Evolutionary conservation across 2,113 vertebrate species (phyloP).

Genomic region (Myanophis thanlyinensis): DNA sequence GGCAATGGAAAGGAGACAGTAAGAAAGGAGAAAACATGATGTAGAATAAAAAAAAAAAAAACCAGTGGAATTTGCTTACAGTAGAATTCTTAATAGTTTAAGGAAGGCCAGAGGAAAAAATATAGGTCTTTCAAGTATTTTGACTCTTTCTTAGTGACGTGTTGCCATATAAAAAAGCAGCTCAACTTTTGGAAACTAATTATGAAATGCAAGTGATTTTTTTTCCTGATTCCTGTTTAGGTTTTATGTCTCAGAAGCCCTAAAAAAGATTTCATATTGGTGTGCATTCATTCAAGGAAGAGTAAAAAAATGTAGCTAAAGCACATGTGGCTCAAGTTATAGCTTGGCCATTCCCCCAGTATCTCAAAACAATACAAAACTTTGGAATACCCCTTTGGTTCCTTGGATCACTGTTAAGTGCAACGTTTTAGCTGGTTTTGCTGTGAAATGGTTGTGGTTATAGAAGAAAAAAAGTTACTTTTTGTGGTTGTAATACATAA

Average conservation of each 20-base stretch:
- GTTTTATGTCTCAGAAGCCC: background rate
- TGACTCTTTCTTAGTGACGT: background rate
- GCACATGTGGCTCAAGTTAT: background rate
- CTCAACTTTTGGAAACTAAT: background rate
- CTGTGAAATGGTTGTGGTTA: conserved; percentile 15
- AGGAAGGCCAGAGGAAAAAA: background rate
- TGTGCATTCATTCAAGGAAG: background rate
- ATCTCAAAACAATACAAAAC: background rate
- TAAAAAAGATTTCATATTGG: background rate
- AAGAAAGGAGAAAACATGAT: background rate
- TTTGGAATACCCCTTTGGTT: background rate
- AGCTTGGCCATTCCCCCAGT: background rate
- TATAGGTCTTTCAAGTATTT: background rate
- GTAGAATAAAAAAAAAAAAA: background rate
- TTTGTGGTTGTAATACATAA: conserved; percentile 19
- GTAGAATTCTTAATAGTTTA: background rate
- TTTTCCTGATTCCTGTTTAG: background rate
- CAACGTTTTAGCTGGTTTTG: conserved; percentile 1
- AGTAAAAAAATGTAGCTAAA: background rate
- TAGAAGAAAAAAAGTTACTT: background rate
- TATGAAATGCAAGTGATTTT: background rate
- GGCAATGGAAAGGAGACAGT: background rate
- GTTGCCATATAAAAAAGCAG: background rate
- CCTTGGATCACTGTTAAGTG: conserved; percentile 1
- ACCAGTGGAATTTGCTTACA: background rate